Evolutionary conservation across 1,140 invertebrate genomes (phyloP), one percentile per base, ranked within the genome.

Genomic region (Pseudomyrmex flavicornis): DNA sequence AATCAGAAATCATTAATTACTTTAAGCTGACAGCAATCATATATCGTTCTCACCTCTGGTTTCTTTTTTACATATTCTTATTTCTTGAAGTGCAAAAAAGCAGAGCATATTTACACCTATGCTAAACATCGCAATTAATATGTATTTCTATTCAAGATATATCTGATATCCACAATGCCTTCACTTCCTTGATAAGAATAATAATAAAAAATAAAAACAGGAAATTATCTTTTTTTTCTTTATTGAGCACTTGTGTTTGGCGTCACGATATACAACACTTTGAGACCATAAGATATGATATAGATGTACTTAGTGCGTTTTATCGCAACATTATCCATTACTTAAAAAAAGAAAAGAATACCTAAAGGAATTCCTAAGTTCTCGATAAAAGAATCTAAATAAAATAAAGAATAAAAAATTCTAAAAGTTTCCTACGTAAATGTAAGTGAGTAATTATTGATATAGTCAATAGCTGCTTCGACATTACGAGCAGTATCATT

Each of bases 101-200:
- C 9, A 12, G 8, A 52, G 13, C 1, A 52, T 52, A 15, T 22
- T 13, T 8, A 54, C 20, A 2, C 20, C 46, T 69, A 66, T 46
- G 44, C 9, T 69, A 69, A 69, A 69, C 20, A n/a, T 69, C 52
- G 8, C 8, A 66, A 66, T 69, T n/a, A 69, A 68, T 68, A 65
- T 65, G 17, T 26, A 69, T 44, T 26, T 35, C 35, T 35, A 35
- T 35, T 35, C 35, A 35, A 35, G 35, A 35, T 35, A 7, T 4
- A 35, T 35, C 35, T 35, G 35, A 35, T 35, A 35, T 35, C 35
- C 35, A 35, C 35, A 35, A 35, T 35, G 5, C 35, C 35, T 7
- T 35, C 5, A 35, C 35, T 35, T 35, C 35, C 35, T 35, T 35
- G 7, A 44, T 26, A 10, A 15, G 7, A 9, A 15, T 13, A 35